These are phyloP conservation scores for Acridotheres tristis DNA, from an alignment of 2,797 vertebrate genomes.

Conservation along the genomic window DNA sequence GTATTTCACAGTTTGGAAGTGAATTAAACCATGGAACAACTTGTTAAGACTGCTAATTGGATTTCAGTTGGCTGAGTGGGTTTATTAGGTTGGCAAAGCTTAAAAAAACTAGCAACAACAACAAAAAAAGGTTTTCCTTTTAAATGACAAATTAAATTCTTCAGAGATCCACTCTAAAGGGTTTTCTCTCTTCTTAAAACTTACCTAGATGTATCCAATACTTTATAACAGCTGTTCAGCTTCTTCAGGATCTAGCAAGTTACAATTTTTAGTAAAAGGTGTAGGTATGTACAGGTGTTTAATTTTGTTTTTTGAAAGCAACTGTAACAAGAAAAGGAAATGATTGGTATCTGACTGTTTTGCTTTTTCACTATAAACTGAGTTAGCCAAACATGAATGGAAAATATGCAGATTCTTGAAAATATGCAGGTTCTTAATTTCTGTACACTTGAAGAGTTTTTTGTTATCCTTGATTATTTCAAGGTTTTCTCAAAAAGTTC, in stretches of 20 bases:
- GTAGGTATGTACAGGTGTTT: not conserved
- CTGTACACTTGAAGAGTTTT: not conserved
- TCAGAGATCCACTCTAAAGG: not conserved
- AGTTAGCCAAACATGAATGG: not conserved
- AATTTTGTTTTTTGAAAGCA: not conserved
- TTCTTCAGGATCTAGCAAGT: not conserved
- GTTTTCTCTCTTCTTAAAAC: not conserved
- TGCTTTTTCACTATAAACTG: not conserved
- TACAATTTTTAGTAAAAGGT: not conserved
- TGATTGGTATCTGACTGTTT: not conserved
- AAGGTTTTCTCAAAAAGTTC: not conserved
- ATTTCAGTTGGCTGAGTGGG: not conserved
- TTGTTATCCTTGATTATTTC: not conserved
- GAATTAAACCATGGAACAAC: conserved; percentile 33
- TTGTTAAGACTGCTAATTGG: conserved; percentile 41
- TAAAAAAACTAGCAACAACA: not conserved
- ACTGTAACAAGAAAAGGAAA: not conserved
- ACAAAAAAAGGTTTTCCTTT: not conserved
- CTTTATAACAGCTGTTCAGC: not conserved
- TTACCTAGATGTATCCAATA: not conserved
- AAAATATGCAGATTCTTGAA: not conserved
- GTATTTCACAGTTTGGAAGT: conserved; percentile 34
- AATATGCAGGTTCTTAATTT: not conserved
- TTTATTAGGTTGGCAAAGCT: conserved; percentile 37
- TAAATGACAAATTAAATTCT: not conserved